phyloP scores from a whole-genome alignment of 2,113 vertebrate genomes.

The Serilophus lunatus region DNA sequence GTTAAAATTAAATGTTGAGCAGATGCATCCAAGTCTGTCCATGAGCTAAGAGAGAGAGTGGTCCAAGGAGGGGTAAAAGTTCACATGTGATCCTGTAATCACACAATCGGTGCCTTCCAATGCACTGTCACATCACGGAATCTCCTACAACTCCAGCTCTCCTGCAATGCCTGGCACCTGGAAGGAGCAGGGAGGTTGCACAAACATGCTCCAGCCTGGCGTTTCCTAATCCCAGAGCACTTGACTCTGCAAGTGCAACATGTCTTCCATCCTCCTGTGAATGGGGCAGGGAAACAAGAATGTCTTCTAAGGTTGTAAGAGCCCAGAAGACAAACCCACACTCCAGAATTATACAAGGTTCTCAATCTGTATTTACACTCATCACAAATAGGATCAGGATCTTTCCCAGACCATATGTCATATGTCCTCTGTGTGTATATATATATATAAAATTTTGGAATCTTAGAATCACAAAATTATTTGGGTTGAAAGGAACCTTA shows the following conservation, averaged over 20 bases:
- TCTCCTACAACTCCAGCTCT: background rate
- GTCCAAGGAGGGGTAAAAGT: background rate
- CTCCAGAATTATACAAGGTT: background rate
- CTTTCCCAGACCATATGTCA: background rate
- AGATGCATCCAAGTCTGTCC: background rate
- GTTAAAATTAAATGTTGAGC: background rate
- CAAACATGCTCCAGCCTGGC: background rate
- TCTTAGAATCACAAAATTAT: background rate
- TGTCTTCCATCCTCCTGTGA: background rate
- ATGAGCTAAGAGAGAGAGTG: background rate
- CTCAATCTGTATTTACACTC: background rate
- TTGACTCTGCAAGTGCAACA: background rate
- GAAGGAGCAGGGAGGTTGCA: background rate
- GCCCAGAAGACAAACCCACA: background rate
- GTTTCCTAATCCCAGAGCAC: background rate
- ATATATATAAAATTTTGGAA: background rate
- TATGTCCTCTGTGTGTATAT: background rate
- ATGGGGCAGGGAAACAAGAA: rapidly evolving
- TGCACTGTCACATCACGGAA: background rate
- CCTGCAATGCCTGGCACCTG: background rate
- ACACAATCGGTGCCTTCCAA: background rate
- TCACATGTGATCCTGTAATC: background rate
- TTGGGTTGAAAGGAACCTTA: background rate
- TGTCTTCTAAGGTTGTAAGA: background rate
- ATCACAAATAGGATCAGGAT: background rate